Percentiles rank a stretch among this genome's conserved stretches.
phyloP scores from a whole-genome alignment of 2,113 vertebrate species.

The Muntiacus muntjak region DNA sequence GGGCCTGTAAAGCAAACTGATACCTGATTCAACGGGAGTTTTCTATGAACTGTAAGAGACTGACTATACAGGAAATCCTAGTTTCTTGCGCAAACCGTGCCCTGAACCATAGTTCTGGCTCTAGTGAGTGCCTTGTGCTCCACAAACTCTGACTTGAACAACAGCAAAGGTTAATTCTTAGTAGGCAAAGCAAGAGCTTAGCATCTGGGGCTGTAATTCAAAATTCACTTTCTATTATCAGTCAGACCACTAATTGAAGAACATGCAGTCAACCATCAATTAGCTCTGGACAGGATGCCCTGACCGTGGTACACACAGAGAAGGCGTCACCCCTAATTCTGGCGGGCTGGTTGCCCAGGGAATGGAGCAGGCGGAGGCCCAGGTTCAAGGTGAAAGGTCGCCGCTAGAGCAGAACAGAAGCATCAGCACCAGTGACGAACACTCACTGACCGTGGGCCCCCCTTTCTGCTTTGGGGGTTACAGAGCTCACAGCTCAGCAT shows the following conservation, averaged over 20 bases:
- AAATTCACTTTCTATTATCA: not conserved
- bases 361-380: no score
- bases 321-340: not conserved
- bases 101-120: not conserved
- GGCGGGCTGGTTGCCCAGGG: not conserved
- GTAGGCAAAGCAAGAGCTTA: not conserved
- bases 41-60: not conserved
- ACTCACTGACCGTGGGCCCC: fast-evolving
- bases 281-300: not conserved
- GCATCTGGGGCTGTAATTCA: not conserved
- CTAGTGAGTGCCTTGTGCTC: not conserved
- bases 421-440: fast-evolving
- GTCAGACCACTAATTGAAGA: not conserved
- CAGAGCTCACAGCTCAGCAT: not conserved
- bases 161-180: not conserved
- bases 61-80: not conserved
- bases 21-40: not conserved
- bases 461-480: not conserved
- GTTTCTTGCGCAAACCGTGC: not conserved
- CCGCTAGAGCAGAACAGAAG: not conserved
- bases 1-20: not conserved
- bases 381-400: not conserved
- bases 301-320: fast-evolving
- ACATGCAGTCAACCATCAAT: no score
- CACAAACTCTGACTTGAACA: not conserved